phyloP scores from a whole-genome alignment of 2,797 vertebrate species.

The Protonibea diacanthus region DNA sequence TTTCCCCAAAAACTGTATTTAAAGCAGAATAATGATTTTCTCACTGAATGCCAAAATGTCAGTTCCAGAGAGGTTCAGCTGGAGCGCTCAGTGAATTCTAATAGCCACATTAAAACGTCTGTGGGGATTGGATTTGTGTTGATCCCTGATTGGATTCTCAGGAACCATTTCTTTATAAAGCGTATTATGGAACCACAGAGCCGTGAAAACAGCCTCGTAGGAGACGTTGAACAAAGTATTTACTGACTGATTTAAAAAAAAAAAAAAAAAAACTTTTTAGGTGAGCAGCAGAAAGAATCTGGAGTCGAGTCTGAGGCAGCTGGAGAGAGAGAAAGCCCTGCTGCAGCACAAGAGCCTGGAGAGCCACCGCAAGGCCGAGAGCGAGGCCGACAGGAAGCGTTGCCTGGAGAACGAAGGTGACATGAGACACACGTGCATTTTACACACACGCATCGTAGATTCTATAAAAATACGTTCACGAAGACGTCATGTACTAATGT shows the following conservation, averaged over 20 bases:
- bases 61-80: constrained; percentile 12
- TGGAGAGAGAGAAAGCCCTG: constrained; percentile 97
- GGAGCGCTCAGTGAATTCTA: constrained; percentile 11
- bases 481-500: not conserved
- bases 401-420: constrained; percentile 96
- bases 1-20: constrained; percentile 22
- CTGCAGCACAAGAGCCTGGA: constrained; percentile 98
- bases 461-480: not conserved
- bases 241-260: constrained; percentile 15
- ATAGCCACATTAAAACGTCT: constrained; percentile 30
- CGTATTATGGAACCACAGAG: constrained; percentile 21
- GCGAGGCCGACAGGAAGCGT: constrained; percentile 96
- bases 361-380: constrained; percentile 95
- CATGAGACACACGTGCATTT: not conserved
- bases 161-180: constrained; percentile 24
- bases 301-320: constrained; percentile 92
- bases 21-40: constrained; percentile 38
- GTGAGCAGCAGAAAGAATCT: constrained; percentile 90
- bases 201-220: constrained; percentile 20
- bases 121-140: constrained; percentile 20
- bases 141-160: constrained; percentile 18
- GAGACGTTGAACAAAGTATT: constrained; percentile 15
- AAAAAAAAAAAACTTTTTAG: constrained; percentile 36
- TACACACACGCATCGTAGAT: not conserved
- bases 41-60: constrained; percentile 32